phyloP scores from a whole-genome alignment of 2,113 vertebrate genomes.

The Psilopogon haemacephalus region DNA sequence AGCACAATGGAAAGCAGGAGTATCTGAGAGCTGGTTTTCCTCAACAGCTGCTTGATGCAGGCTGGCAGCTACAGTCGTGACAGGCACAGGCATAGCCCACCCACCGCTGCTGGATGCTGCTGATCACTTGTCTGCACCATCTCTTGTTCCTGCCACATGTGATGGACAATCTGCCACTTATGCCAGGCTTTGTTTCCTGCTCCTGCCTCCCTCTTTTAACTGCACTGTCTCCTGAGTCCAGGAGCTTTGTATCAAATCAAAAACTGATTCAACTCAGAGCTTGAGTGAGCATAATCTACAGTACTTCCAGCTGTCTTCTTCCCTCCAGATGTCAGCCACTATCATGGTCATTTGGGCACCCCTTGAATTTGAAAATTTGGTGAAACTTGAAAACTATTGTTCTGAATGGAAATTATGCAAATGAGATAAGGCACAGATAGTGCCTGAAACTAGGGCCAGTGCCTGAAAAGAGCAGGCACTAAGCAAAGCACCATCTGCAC shows the following conservation, averaged over 20 bases:
- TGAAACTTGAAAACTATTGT: constrained; percentile 19
- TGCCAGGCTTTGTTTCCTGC: background rate
- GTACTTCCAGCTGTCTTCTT: background rate
- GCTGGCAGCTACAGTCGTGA: background rate
- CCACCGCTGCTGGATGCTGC: background rate
- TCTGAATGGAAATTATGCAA: constrained; percentile 8
- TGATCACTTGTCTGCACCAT: background rate
- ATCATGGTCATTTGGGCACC: background rate
- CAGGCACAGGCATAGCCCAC: background rate
- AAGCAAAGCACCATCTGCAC: constrained; percentile 42
- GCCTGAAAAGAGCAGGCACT: constrained; percentile 13
- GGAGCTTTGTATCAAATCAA: background rate
- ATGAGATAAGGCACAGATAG: background rate
- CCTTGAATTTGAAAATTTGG: background rate
- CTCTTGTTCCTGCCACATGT: background rate
- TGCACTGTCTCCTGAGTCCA: background rate
- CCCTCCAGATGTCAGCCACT: background rate
- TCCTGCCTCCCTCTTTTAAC: background rate
- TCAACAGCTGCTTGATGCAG: background rate
- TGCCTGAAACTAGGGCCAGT: constrained; percentile 1
- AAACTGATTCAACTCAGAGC: background rate
- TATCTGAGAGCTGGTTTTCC: background rate
- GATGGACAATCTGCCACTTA: background rate
- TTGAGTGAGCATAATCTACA: background rate
- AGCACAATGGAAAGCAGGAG: background rate